Evolutionary conservation across 2,113 vertebrate genomes (phyloP).

Genomic region (Ictalurus punctatus): DNA sequence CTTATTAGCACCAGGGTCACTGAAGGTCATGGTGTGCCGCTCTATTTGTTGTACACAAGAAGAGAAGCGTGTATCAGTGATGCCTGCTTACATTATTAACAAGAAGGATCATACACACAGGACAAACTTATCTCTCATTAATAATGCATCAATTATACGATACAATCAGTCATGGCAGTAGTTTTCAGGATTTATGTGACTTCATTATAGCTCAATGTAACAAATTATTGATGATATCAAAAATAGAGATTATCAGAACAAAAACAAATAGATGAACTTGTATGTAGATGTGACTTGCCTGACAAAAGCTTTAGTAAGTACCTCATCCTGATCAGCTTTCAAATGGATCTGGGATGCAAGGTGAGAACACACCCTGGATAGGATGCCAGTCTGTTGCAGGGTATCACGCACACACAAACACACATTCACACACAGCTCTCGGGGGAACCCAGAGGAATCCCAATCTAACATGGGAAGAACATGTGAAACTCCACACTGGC

Average conservation of each 20-base stretch:
- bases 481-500: background rate
- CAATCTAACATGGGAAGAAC: background rate
- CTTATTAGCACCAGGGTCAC: conserved; percentile 8
- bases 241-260: background rate
- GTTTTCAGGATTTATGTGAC: background rate
- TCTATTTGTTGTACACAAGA: conserved; percentile 12
- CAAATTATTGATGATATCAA: background rate
- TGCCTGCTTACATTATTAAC: conserved; percentile 63
- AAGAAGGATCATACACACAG: conserved; percentile 51
- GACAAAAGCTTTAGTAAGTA: background rate
- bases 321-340: background rate
- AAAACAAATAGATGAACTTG: background rate
- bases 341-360: background rate
- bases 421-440: background rate
- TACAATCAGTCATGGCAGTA: background rate
- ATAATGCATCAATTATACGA: conserved; percentile 48
- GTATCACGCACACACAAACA: background rate
- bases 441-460: background rate
- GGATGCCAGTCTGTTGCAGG: background rate
- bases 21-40: conserved; percentile 25
- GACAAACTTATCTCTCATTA: conserved; percentile 48
- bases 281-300: background rate
- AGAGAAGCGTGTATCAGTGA: conserved; percentile 56
- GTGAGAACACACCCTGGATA: background rate
- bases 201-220: background rate